Evolutionary conservation across 2,888 invertebrate genomes (phyloP), one percentile per base, ranked within the genome.

Genomic region (Pollenia griseotomentosa): DNA sequence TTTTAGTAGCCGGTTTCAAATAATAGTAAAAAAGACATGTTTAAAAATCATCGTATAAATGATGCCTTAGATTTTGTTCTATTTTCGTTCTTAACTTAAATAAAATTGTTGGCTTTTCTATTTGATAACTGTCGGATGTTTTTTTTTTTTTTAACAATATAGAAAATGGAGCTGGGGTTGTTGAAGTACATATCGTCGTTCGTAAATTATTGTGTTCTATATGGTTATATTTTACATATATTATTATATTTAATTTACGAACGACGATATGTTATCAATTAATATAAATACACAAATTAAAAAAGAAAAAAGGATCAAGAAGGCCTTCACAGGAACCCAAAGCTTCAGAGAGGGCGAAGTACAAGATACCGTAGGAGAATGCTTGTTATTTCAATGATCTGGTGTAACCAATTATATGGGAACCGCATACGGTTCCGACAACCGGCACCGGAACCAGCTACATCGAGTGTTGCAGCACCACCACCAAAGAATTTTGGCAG

Each of bases 401-500:
- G 94, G 99, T 97, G 95, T 98, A 99, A 93, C 98, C 98, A 92
- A 99, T 97, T 93, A n/a, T n/a, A n/a, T 19, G 95, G 93, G 97
- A 97, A 93, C 98, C 99, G 95, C 99, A 99, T 91, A 99, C 98
- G 94, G 97, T 96, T 94, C 99, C 99, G 94, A 99, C 98, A 6
- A 94, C 99, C 99, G 95, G 98, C 96, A 94, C 98, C 99, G 94
- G 97, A 99, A 93, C 99, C 99, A 93, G 99, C 99, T 91, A 99
- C 99, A 95, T 99, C 99, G 91, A 99, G 99, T 94, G 99, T 99
- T 94, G 99, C 99, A 93, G 99, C 99, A 94, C 99, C 99, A 94
- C 99, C 99, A 94, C 99, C 99, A 95, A 99, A 33, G 99, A 95
- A 99, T 99, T 96, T 99, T 99, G 94, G 99, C 99, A 93, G 99